Evolutionary conservation across 2,888 invertebrate genomes (phyloP).

Genomic region (Cheilosia pagana): DNA sequence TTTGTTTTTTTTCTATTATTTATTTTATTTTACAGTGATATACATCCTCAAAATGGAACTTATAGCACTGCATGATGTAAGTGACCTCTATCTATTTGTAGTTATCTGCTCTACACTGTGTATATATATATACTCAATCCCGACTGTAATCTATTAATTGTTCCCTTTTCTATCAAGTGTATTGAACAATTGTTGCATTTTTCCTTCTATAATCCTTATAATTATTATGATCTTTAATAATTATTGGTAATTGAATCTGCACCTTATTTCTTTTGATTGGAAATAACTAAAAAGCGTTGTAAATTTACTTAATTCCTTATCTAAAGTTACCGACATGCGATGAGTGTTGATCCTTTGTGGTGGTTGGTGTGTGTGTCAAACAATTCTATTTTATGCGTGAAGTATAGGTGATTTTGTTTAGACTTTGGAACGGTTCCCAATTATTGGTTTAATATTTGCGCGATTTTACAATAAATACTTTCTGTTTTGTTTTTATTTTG

Average conservation of each 20-base stretch:
- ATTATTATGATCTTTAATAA: constrained; percentile 33
- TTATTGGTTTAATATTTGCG: constrained; percentile 53
- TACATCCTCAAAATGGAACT: constrained; percentile 52
- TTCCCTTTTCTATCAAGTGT: constrained; percentile 61
- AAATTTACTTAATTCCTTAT: constrained; percentile 63
- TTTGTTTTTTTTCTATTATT: constrained; percentile 27
- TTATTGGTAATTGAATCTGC: constrained; percentile 55
- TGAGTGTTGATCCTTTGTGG: constrained; percentile 40
- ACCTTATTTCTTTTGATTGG: constrained; percentile 17
- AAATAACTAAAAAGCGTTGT: constrained; percentile 68
- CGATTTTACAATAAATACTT: constrained; percentile 62
- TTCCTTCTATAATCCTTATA: background rate
- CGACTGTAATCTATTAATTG: constrained; percentile 58
- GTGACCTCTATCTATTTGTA: constrained; percentile 40
- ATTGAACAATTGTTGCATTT: constrained; percentile 50
- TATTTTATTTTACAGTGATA: constrained; percentile 27
- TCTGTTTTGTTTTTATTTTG: constrained; percentile 24
- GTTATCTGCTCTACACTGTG: constrained; percentile 19
- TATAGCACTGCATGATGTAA: constrained; percentile 50
- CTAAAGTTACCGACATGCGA: constrained; percentile 41
- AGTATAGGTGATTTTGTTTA: constrained; percentile 37
- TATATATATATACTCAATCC: constrained; percentile 32
- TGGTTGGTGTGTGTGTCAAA: constrained; percentile 46
- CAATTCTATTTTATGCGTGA: constrained; percentile 69
- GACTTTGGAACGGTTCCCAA: constrained; percentile 48